phyloP scores from a whole-genome alignment of 2,113 vertebrate species.

The Chionis minor region DNA sequence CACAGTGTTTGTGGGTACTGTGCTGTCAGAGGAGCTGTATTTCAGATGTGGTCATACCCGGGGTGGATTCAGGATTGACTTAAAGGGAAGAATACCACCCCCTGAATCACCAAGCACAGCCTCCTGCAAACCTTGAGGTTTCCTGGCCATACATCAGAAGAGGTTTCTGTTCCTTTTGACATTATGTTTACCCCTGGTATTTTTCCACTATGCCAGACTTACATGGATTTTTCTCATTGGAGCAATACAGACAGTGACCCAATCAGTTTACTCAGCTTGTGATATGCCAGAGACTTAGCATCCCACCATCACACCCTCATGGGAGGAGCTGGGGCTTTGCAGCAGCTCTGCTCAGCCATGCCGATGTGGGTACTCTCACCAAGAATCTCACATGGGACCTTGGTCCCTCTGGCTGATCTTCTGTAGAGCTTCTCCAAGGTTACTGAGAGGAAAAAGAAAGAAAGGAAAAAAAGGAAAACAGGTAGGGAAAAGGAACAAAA shows the following conservation, averaged over 20 bases:
- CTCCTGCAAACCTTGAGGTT: constrained; percentile 51
- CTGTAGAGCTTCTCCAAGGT: neutral
- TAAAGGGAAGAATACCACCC: constrained; percentile 55
- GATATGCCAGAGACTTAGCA: neutral
- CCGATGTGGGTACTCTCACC: neutral
- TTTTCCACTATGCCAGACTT: constrained; percentile 52
- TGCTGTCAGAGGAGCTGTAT: neutral
- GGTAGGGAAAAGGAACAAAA: neutral
- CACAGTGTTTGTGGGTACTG: neutral
- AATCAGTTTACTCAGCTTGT: neutral
- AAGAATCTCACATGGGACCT: neutral
- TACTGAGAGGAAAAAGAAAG: neutral
- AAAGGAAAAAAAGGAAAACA: neutral
- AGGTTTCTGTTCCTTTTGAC: constrained; percentile 28
- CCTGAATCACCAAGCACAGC: constrained; percentile 52
- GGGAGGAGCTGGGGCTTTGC: neutral
- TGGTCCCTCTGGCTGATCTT: neutral
- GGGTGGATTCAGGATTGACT: constrained; percentile 52
- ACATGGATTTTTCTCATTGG: neutral
- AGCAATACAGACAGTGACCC: neutral
- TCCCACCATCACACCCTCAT: neutral
- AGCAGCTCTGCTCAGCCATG: neutral
- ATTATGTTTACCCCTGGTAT: constrained; percentile 1
- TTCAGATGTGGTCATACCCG: constrained; percentile 67
- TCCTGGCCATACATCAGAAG: constrained; percentile 37